Evolutionary conservation across 2,797 vertebrate genomes (phyloP).

Genomic region (Ceyx erithaca): DNA sequence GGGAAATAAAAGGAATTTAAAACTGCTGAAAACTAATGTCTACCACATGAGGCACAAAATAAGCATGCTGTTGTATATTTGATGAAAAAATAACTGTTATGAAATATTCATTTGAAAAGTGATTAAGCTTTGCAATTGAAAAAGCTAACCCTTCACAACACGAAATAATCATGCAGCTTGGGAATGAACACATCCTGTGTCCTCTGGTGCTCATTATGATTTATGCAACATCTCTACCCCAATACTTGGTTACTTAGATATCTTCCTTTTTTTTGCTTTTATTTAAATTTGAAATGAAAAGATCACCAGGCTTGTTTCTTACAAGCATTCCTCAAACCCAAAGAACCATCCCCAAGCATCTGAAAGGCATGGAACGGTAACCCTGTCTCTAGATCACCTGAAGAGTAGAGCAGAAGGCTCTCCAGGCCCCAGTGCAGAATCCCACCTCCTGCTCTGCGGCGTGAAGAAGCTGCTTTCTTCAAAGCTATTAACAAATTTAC

Average conservation of each 20-base stretch:
- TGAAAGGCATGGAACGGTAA: background rate
- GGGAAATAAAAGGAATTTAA: conserved; percentile 65
- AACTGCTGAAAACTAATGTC: conserved; percentile 64
- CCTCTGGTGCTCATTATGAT: conserved; percentile 75
- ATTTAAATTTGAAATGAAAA: conserved; percentile 55
- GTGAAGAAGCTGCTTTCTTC: background rate
- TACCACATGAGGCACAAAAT: conserved; percentile 69
- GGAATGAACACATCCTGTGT: conserved; percentile 74
- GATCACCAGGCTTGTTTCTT: conserved; percentile 43
- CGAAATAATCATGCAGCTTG: conserved; percentile 74
- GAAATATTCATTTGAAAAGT: conserved; percentile 83
- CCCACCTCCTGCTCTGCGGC: background rate
- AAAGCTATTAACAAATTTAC: conserved; percentile 46
- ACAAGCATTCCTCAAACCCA: background rate
- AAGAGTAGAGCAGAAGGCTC: background rate
- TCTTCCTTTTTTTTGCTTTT: background rate
- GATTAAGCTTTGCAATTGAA: conserved; percentile 80
- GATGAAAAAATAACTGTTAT: conserved; percentile 78
- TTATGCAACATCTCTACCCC: conserved; percentile 74
- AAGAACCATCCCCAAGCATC: background rate
- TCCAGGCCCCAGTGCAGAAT: background rate
- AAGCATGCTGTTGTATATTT: conserved; percentile 64
- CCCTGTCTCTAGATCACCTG: background rate
- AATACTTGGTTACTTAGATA: conserved; percentile 63
- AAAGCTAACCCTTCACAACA: conserved; percentile 80